phyloP scores from a whole-genome alignment of 2,797 vertebrate species.

The Neosalanx taihuensis region DNA sequence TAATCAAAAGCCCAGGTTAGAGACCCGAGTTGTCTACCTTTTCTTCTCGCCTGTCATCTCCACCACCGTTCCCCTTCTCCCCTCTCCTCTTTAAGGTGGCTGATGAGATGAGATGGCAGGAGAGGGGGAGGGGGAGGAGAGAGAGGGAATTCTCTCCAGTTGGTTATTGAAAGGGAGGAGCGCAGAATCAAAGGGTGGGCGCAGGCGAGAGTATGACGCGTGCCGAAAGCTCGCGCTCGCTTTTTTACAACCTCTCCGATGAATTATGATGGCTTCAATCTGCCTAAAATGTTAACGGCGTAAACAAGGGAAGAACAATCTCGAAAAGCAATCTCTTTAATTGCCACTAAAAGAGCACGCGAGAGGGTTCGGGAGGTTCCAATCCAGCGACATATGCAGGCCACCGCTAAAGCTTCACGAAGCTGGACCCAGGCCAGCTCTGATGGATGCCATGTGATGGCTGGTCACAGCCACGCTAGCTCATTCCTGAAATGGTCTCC shows the following conservation, averaged over 20 bases:
- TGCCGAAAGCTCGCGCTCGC: neutral
- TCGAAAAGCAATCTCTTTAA: conserved; percentile 47
- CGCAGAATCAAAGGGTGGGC: neutral
- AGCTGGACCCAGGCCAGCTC: conserved; percentile 10
- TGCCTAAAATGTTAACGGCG: conserved; percentile 44
- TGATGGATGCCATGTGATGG: conserved; percentile 7
- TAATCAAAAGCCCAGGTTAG: neutral
- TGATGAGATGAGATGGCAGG: neutral
- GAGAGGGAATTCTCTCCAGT: neutral
- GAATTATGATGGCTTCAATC: conserved; percentile 42
- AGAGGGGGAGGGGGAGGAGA: neutral
- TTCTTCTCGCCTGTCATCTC: conserved; percentile 3
- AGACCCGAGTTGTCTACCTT: neutral
- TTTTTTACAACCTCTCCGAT: conserved; percentile 28
- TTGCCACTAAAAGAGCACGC: conserved; percentile 29
- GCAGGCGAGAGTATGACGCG: neutral
- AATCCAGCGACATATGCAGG: conserved; percentile 7
- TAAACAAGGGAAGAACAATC: conserved; percentile 43
- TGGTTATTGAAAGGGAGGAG: neutral
- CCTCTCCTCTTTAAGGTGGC: neutral
- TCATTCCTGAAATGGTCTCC: too few species aligned
- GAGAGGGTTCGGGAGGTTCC: conserved; percentile 8
- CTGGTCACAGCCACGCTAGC: neutral
- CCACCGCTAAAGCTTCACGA: neutral
- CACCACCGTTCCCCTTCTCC: neutral